Conservation (phyloP, 37 sponge, comb jelly and placozoan genomes). For the Beroe ovata region DNA sequence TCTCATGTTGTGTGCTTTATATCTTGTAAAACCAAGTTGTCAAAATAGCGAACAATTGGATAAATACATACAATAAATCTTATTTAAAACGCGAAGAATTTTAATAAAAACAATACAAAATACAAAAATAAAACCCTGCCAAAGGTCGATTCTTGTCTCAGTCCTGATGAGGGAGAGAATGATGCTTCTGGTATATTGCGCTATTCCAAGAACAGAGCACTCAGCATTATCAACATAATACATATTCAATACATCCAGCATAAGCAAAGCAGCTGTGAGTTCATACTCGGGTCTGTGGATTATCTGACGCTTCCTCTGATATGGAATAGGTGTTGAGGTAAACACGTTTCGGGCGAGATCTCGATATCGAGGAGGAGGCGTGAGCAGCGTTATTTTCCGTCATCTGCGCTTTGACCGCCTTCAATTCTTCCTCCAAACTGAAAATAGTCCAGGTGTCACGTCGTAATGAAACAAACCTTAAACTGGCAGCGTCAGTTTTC, state of each 20-base stretch:
- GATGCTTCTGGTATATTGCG: too few relatives aligned
- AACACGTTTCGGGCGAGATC: neutral
- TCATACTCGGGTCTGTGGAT: conserved; percentile 49
- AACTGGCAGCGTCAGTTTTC: too few relatives aligned
- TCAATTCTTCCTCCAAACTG: conserved; percentile 25
- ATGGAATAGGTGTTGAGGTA: neutral
- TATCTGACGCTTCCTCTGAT: conserved; percentile 19
- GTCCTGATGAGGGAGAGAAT: conserved; percentile 6
- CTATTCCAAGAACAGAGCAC: too few relatives aligned
- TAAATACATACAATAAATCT: conserved; percentile 65
- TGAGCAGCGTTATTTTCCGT: neutral
- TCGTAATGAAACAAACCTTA: too few relatives aligned
- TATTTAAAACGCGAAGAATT: conserved; percentile 64
- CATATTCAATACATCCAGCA: too few relatives aligned
- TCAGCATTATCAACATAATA: too few relatives aligned
- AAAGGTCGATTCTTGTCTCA: conserved; percentile 16
- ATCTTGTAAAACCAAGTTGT: conserved; percentile 63
- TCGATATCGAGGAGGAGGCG: neutral
- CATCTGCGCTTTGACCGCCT: neutral
- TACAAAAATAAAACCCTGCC: conserved; percentile 56
- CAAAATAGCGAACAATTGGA: conserved; percentile 61
- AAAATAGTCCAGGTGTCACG: too few relatives aligned
- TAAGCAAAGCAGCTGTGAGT: too few relatives aligned
- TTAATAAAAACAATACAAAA: conserved; percentile 66
- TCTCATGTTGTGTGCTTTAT: too few relatives aligned